Evolutionary conservation across 2,113 vertebrate species (phyloP), one percentile per base, ranked within the genome.

Genomic region (Parus major): DNA sequence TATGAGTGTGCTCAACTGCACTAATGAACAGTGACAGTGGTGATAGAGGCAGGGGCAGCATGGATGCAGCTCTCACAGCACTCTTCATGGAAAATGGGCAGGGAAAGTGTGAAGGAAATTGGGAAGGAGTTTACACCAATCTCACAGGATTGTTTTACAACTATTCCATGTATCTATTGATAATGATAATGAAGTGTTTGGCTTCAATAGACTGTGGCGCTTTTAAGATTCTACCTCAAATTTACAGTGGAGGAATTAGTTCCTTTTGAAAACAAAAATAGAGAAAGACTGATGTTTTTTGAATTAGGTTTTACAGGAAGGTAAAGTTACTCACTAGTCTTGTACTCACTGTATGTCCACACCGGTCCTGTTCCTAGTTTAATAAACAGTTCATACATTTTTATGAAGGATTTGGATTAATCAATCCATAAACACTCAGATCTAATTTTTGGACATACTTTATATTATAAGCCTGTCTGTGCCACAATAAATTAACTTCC

Each of bases 1-100:
- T 89, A 64, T 68, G 44, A 78, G 31, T 84, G 71, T 79, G 76
- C 64, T 86, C 75, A 72, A 59, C 83, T 86, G 78, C 57, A 71
- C 75, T 95, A 95, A 96, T 78, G 82, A 93, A 88, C 7, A 0
- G 13, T 77, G 93, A 83, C 86, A 90, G 80, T 36, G 55, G 46
- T 69, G 73, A 69, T 66, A 44, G 49, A 88, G 47, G 78, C 92
- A 92, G 69, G 22, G 44, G 64, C 33, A 85, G 72, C 52, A 86
- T 17, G 25, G 10, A 56, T 27, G 35, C 36, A 72, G 81, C 39
- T 76, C 86, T 86, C 69, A 84, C 69, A 75, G 41, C 0, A 2
- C 35, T 80, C 29, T 35, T 78, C 11, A 0, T 28, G 60, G 72
- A 88, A 90, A 90, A 75, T 1, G 1, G 35, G 36, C 41, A 68